Evolutionary conservation across 2,797 vertebrate genomes (phyloP).

Genomic region (Chanos chanos): DNA sequence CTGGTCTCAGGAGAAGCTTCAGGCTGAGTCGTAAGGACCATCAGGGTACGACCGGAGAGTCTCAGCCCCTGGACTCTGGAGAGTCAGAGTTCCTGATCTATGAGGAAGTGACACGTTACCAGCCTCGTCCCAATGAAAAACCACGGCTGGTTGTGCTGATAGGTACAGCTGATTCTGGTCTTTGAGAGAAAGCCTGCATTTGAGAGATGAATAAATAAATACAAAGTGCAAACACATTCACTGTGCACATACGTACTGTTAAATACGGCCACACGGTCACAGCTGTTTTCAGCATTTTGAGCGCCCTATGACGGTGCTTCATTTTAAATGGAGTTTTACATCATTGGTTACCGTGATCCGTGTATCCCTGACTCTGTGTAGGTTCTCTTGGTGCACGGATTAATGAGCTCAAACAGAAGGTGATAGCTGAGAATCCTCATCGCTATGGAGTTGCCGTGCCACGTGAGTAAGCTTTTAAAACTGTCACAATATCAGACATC

Average conservation of each 20-base stretch:
- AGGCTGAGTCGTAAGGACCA: constrained; percentile 79
- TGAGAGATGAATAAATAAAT: too few species aligned
- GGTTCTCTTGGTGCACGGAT: constrained; percentile 85
- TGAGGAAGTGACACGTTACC: constrained; percentile 85
- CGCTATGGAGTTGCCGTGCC: constrained; percentile 86
- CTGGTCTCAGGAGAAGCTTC: constrained; percentile 86
- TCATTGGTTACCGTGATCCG: too few species aligned
- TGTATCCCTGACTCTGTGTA: constrained; percentile 41
- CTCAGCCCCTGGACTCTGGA: constrained; percentile 52
- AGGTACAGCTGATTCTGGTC: too few species aligned
- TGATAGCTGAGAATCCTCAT: constrained; percentile 86
- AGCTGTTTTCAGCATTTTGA: too few species aligned
- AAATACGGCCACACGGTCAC: too few species aligned
- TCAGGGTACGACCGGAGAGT: constrained; percentile 63
- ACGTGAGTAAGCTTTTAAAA: constrained; percentile 72
- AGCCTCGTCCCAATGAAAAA: constrained; percentile 74
- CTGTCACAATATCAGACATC: not conserved
- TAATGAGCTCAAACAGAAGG: constrained; percentile 90
- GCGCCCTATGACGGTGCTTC: too few species aligned
- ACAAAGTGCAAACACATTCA: too few species aligned
- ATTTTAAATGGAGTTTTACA: too few species aligned
- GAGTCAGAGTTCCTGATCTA: constrained; percentile 81
- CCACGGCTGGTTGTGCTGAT: constrained; percentile 87
- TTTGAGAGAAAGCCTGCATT: too few species aligned
- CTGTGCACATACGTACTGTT: too few species aligned